Percentiles rank a stretch among this genome's conserved stretches.
phyloP scores from a whole-genome alignment of 2,113 vertebrate species.

The Paedocypris sp. region DNA sequence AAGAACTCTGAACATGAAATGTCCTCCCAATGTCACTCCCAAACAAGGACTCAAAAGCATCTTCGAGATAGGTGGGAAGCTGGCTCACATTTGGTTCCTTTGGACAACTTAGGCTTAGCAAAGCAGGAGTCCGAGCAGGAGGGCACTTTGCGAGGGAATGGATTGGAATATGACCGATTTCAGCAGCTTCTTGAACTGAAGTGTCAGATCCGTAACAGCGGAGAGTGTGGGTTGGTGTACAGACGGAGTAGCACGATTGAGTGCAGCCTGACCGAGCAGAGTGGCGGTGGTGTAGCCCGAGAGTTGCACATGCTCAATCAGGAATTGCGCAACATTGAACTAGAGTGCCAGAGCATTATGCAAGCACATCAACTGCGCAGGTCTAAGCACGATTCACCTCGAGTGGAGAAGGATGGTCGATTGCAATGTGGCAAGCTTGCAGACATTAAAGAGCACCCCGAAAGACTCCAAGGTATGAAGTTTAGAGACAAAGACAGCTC shows the following conservation, averaged over 20 bases:
- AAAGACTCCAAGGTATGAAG: constrained; percentile 63
- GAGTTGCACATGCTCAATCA: constrained; percentile 88
- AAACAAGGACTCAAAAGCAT: constrained; percentile 39
- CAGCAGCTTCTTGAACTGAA: constrained; percentile 86
- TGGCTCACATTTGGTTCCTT: constrained; percentile 3
- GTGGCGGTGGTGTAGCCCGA: constrained; percentile 65
- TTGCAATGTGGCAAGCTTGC: constrained; percentile 62
- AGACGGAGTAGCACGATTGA: constrained; percentile 80
- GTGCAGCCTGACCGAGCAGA: constrained; percentile 70
- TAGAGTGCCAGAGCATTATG: constrained; percentile 94
- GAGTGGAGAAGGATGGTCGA: constrained; percentile 40
- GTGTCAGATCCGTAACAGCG: constrained; percentile 79
- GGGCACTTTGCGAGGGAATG: constrained; percentile 35
- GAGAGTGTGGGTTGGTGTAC: constrained; percentile 83
- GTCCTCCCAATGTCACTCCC: constrained; percentile 54
- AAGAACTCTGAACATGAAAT: constrained; percentile 77
- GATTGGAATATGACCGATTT: constrained; percentile 71
- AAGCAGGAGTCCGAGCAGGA: constrained; percentile 53
- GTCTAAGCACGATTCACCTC: constrained; percentile 50
- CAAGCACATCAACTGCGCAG: constrained; percentile 78
- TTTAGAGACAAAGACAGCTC: constrained; percentile 77
- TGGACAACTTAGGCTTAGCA: constrained; percentile 50
- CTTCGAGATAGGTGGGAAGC: constrained; percentile 9
- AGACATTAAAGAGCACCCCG: constrained; percentile 78
- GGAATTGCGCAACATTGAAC: constrained; percentile 86